These are phyloP conservation scores for Tenodera sinensis DNA, from an alignment of 2,888 invertebrate species.

Conservation along the genomic window DNA sequence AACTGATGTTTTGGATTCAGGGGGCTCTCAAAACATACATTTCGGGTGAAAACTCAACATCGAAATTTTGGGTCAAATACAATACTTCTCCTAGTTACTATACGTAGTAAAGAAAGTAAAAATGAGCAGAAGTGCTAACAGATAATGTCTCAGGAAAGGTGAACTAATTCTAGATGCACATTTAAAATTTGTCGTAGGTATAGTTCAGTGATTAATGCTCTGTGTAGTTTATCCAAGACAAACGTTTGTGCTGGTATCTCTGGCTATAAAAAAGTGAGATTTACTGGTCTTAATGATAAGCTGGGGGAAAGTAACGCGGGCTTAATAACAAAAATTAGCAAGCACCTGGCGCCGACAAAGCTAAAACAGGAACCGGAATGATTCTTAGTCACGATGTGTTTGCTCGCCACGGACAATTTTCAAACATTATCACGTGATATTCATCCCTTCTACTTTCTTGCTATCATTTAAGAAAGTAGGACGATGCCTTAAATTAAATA, in stretches of 20 bases:
- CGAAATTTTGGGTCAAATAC: no score
- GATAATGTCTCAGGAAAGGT: no score
- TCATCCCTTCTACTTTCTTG: background rate
- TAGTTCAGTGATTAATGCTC: no score
- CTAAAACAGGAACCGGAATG: background rate
- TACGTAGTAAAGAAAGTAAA: no score
- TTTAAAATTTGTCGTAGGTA: no score
- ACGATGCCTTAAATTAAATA: background rate
- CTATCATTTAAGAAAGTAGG: background rate
- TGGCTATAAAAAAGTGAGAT: background rate
- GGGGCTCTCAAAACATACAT: no score
- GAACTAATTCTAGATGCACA: no score
- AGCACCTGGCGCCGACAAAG: background rate
- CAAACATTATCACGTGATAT: background rate
- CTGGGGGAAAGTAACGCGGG: background rate
- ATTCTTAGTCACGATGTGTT: background rate
- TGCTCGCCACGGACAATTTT: background rate
- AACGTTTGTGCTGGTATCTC: background rate
- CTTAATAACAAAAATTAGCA: background rate
- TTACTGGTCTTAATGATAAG: background rate
- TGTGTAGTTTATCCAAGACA: background rate
- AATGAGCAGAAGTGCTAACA: no score
- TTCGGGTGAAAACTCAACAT: no score
- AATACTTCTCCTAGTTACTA: no score
- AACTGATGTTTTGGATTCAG: no score